phyloP scores from a whole-genome alignment of 1,140 invertebrate genomes.

The Ostrea denselamellosa region DNA sequence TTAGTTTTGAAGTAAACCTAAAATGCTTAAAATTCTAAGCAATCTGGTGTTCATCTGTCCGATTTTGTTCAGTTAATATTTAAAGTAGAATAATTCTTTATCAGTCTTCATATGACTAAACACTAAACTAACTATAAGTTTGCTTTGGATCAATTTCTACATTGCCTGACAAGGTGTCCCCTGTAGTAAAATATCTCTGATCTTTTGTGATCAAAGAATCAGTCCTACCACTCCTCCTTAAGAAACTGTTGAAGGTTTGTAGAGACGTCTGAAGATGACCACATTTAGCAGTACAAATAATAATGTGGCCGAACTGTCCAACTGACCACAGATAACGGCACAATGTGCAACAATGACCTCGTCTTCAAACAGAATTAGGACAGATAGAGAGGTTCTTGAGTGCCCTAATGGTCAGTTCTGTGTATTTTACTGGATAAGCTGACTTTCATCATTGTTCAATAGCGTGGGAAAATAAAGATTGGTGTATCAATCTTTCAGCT shows the following conservation, averaged over 20 bases:
- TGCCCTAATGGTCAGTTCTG: conserved; percentile 11
- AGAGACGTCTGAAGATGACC: conserved; percentile 24
- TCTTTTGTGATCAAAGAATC: conserved; percentile 25
- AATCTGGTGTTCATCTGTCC: no score
- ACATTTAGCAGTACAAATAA: conserved; percentile 13
- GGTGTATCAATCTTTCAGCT: background rate
- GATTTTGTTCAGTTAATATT: no score
- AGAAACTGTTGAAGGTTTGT: background rate
- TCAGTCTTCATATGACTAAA: no score
- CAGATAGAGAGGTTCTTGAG: background rate
- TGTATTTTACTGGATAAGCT: conserved; percentile 15
- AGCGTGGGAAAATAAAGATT: background rate
- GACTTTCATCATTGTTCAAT: conserved; percentile 1
- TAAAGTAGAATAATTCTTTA: no score
- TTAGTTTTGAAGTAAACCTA: no score
- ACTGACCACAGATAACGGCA: conserved; percentile 1
- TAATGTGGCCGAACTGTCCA: background rate
- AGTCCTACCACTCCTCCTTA: background rate
- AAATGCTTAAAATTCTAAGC: no score
- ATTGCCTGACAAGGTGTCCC: no score
- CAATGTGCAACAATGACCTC: background rate
- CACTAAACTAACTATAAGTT: no score
- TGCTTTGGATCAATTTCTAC: no score
- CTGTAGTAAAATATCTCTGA: background rate
- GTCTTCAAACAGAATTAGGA: conserved; percentile 19